Percentiles rank a stretch among this genome's conserved stretches.
Evolutionary conservation across 2,888 invertebrate genomes (phyloP).

Genomic region (Melinopterus prodromus): DNA sequence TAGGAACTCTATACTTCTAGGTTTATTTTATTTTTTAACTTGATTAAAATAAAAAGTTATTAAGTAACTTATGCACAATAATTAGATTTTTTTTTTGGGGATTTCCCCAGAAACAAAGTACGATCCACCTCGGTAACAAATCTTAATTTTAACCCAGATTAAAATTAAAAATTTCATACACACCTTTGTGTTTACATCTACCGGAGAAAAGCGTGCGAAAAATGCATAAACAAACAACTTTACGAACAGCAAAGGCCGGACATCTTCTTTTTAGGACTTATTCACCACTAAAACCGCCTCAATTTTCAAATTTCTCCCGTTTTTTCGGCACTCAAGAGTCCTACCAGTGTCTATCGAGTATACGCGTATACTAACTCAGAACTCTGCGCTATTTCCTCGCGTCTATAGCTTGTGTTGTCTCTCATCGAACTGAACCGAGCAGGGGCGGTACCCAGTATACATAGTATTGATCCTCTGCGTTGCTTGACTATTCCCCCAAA

Average conservation of each 20-base stretch:
- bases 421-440: conserved; percentile 42
- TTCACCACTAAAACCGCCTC: too few species aligned
- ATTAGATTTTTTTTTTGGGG: too few species aligned
- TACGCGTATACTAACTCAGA: not conserved
- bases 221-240: too few species aligned
- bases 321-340: too few species aligned
- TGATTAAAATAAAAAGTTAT: too few species aligned
- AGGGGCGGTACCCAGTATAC: conserved; percentile 45
- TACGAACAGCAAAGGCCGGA: too few species aligned
- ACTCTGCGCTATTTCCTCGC: not conserved
- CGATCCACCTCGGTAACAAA: too few species aligned
- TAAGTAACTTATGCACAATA: too few species aligned
- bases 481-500: conserved; percentile 41
- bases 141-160: not conserved
- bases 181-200: not conserved
- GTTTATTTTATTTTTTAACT: too few species aligned
- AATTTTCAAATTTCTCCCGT: not conserved
- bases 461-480: conserved; percentile 44
- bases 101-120: not conserved
- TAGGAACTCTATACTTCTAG: too few species aligned
- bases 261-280: too few species aligned
- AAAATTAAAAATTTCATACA: not conserved
- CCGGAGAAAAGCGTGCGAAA: not conserved
- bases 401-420: conserved; percentile 20
- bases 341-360: not conserved